Percentiles rank a stretch among this genome's conserved stretches.
phyloP scores from a whole-genome alignment of 2,797 vertebrate genomes.

The Glossophaga mutica region DNA sequence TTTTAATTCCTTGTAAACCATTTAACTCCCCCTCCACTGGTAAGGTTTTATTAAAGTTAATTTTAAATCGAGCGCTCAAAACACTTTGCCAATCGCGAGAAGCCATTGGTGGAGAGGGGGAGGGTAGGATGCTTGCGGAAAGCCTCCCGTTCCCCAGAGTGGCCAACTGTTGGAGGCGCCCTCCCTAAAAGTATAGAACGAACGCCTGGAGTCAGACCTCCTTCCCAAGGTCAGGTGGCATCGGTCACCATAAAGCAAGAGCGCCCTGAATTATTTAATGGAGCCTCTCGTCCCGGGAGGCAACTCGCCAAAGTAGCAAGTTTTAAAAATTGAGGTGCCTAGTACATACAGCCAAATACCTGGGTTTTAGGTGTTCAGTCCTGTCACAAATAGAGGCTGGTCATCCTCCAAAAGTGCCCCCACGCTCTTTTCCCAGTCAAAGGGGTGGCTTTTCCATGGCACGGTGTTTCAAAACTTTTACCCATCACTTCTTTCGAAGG shows the following conservation, averaged over 20 bases:
- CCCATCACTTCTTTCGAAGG: not conserved
- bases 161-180: not conserved
- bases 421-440: not conserved
- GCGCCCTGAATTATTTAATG: not conserved
- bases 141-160: not conserved
- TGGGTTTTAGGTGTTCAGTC: too few relatives aligned
- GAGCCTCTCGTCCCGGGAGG: not conserved
- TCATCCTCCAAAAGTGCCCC: not conserved
- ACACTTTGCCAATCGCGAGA: not conserved
- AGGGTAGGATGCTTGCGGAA: not conserved
- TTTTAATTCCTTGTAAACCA: not conserved
- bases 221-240: constrained; percentile 6
- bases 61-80: not conserved
- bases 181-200: not conserved
- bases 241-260: not conserved
- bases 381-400: not conserved
- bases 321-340: not conserved
- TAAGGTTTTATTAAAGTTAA: not conserved
- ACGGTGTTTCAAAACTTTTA: not conserved
- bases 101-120: rapidly evolving
- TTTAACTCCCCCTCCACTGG: not conserved
- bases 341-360: not conserved
- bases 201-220: not conserved
- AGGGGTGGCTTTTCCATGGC: not conserved
- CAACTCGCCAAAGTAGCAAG: not conserved